Percentiles rank a stretch among this genome's conserved stretches.
These are phyloP conservation scores for Anniella stebbinsi DNA, from an alignment of 2,797 vertebrate species.

Conservation along the genomic window DNA sequence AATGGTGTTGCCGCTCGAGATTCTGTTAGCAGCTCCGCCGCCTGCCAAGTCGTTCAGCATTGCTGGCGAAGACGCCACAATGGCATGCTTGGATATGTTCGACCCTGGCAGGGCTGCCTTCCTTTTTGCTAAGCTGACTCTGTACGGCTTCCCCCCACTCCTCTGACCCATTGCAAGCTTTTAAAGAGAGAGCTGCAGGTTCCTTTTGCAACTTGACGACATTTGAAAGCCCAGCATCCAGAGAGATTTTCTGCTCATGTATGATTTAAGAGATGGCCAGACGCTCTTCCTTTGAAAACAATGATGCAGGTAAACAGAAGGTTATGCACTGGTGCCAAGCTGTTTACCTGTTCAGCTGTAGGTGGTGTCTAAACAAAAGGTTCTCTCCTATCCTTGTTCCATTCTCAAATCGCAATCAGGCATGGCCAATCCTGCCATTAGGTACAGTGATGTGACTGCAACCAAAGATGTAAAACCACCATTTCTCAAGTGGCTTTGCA, in stretches of 20 bases:
- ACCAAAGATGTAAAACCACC: not conserved
- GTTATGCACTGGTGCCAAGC: too few relatives aligned
- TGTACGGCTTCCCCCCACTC: not conserved
- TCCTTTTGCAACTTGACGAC: not conserved
- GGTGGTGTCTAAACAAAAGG: not conserved
- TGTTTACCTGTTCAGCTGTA: not conserved
- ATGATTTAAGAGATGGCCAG: not conserved
- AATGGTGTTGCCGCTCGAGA: constrained; percentile 38
- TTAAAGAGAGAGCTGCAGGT: constrained; percentile 27
- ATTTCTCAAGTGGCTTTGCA: not conserved
- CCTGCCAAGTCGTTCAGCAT: constrained; percentile 69
- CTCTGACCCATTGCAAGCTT: not conserved
- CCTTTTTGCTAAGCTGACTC: not conserved
- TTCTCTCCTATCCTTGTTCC: not conserved
- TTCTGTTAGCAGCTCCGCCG: constrained; percentile 38
- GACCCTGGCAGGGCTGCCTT: constrained; percentile 8
- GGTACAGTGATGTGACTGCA: not conserved
- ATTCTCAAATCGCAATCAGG: not conserved
- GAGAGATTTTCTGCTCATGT: not conserved
- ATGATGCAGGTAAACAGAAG: not conserved
- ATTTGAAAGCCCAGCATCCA: not conserved
- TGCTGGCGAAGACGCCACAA: constrained; percentile 62
- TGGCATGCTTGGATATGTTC: constrained; percentile 59
- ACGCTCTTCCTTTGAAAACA: not conserved
- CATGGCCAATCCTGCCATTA: not conserved